These are phyloP conservation scores for Hephaestus fuliginosus DNA, from an alignment of 2,797 vertebrate species.

Conservation along the genomic window DNA sequence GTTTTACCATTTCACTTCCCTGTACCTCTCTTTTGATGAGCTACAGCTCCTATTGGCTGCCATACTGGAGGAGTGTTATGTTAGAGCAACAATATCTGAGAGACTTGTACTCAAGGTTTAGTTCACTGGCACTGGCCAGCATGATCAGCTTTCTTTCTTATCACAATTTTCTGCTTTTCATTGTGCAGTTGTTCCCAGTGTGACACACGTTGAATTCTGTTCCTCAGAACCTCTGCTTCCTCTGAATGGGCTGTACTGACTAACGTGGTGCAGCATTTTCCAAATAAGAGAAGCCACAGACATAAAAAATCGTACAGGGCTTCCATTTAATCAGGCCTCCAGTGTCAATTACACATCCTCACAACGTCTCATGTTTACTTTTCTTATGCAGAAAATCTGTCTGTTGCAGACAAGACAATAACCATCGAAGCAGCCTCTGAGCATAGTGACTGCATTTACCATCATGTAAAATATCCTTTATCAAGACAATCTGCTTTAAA, in stretches of 20 bases:
- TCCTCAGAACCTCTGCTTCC: constrained; percentile 11
- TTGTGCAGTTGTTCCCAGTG: not conserved
- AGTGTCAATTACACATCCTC: not conserved
- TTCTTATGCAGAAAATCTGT: constrained; percentile 3
- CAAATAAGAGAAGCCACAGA: constrained; percentile 4
- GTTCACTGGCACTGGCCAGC: not conserved
- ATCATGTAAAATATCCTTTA: not conserved
- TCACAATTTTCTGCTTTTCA: not conserved
- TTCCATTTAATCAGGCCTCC: constrained; percentile 1
- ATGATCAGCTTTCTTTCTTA: not conserved
- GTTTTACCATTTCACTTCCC: not conserved
- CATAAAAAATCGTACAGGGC: not conserved
- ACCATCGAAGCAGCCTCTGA: no score
- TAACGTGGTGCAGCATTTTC: not conserved
- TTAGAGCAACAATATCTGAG: not conserved
- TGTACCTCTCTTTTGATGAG: not conserved
- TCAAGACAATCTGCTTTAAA: no score
- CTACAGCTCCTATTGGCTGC: not conserved
- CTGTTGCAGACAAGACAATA: no score
- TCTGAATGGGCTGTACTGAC: not conserved
- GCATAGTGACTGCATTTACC: not conserved
- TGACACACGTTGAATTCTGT: not conserved
- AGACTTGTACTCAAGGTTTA: not conserved
- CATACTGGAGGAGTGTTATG: not conserved
- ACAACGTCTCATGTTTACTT: not conserved